Base-by-base conservation (phyloP, 2,888 invertebrate genomes). In the Pristionchus entomophagus region DNA sequence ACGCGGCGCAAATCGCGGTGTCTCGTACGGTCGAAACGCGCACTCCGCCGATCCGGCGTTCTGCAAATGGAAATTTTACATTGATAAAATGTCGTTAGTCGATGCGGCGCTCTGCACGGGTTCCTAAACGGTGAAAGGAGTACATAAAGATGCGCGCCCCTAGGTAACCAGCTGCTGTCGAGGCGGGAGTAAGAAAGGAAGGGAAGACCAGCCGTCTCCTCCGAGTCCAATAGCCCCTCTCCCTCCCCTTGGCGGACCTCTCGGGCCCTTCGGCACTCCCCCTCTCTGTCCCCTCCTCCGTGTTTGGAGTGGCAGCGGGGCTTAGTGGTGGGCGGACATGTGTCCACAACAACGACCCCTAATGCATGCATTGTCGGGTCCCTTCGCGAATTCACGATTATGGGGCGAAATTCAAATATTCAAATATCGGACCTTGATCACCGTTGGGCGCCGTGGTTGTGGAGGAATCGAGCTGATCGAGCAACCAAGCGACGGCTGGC, bases 1-100 rank as follows among this genome's bases (percentile, higher is more conserved):
- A 84, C 45, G 26, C 69, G 45, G 84, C 84, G 49, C 84, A 84
- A 69, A 84, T 69, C 22, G 84, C 84, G n/a, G 84, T 84, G 69
- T 84, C 84, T 1, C 84, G 84, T 49, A 84, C 38, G 35, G 82
- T 59, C 14, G 82, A 82, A 10, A 59, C 82, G 56, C 82, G 82
- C 56, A 82, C 82, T 10, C 82, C 82, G 56, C 41, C 82, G 82
- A 82, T 59, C 22, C 82, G 82, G 41, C 82, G 82, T 14, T 82
- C 82, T 82, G 56, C 3, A 65, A 5, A 45, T 14, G 17, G 19
- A 35, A 62, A 19, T 0, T 65, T 65, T 65, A 29, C 19, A 65
- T 6, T 22, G 0, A 38, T 32, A 65, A 35, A 35, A 12, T 0
- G 65, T 22, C 1, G 32, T 65, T 65, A 35, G 65, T 65, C 65